Conservation (phyloP, 2,113 vertebrate genomes). For the Mionectes macconnelli region DNA sequence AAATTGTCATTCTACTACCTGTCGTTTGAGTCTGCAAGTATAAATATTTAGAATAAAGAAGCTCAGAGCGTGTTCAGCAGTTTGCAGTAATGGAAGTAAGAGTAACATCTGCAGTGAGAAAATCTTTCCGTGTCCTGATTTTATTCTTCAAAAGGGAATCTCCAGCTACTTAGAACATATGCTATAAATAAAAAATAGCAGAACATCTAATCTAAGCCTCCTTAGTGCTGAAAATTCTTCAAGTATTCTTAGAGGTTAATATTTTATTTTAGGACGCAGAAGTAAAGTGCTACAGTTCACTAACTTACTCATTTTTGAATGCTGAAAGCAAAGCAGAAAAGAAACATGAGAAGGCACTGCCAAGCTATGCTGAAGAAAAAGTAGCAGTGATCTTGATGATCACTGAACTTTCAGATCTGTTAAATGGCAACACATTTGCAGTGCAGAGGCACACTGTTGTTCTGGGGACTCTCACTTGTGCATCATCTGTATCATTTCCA, state of each 20-base stretch:
- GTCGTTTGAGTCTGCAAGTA: slow-evolving; percentile 34
- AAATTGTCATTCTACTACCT: slow-evolving; percentile 28
- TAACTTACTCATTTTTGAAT: not conserved
- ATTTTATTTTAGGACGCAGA: slow-evolving; percentile 4
- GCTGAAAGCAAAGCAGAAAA: not conserved
- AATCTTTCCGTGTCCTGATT: slow-evolving; percentile 25
- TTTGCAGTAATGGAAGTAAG: slow-evolving; percentile 21
- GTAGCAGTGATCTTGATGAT: not conserved
- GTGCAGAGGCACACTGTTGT: not conserved
- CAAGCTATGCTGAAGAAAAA: not conserved
- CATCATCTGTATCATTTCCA: not conserved
- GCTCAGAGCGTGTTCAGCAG: not conserved
- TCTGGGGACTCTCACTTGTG: not conserved
- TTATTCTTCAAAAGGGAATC: slow-evolving; percentile 54
- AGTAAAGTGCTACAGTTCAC: not conserved
- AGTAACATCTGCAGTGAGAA: not conserved
- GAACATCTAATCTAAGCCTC: slow-evolving; percentile 6
- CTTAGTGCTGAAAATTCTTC: slow-evolving; percentile 10
- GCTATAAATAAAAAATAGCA: slow-evolving; percentile 46
- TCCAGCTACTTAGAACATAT: not conserved
- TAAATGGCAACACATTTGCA: not conserved
- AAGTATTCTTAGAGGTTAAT: not conserved
- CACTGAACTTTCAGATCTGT: not conserved
- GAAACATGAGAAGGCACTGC: not conserved
- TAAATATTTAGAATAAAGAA: slow-evolving; percentile 47